These are phyloP conservation scores for Felis catus DNA, from an alignment of 2,113 vertebrate species.

Conservation along the genomic window DNA sequence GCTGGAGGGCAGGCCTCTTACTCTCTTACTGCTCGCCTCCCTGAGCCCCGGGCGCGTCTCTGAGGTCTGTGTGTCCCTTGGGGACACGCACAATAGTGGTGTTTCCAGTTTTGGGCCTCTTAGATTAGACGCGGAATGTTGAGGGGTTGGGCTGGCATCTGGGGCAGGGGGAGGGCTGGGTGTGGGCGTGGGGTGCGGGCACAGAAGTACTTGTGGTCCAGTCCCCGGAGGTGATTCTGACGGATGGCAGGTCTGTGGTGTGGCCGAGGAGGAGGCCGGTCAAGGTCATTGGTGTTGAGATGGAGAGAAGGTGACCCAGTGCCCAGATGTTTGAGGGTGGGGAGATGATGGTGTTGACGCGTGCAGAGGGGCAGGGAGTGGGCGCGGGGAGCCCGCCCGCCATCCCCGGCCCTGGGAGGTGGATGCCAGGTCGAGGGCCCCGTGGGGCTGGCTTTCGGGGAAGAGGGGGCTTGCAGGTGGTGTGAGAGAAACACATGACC, in stretches of 20 bases:
- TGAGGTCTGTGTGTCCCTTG: neutral
- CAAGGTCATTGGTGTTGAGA: neutral
- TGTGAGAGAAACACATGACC: too few species aligned
- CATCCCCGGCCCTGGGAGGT: neutral
- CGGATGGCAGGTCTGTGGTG: neutral
- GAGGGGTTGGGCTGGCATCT: neutral
- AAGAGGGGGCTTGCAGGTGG: neutral
- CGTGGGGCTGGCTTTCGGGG: neutral
- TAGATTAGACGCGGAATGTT: neutral
- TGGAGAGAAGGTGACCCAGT: neutral
- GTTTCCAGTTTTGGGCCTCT: neutral
- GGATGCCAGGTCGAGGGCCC: neutral
- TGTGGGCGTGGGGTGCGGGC: too few species aligned
- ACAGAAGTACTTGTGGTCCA: neutral
- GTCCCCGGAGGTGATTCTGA: neutral
- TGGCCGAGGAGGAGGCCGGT: neutral
- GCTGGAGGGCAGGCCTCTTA: neutral
- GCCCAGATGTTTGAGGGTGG: too few species aligned
- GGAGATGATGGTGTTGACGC: neutral
- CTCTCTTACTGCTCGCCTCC: neutral
- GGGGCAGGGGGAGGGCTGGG: neutral
- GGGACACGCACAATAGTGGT: accelerated
- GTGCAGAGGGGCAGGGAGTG: neutral
- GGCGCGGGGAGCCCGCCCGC: neutral
- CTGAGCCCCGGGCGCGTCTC: neutral